Evolutionary conservation across 2,888 invertebrate species (phyloP), one percentile per base, ranked within the genome.

Genomic region (Oligia latruncula): DNA sequence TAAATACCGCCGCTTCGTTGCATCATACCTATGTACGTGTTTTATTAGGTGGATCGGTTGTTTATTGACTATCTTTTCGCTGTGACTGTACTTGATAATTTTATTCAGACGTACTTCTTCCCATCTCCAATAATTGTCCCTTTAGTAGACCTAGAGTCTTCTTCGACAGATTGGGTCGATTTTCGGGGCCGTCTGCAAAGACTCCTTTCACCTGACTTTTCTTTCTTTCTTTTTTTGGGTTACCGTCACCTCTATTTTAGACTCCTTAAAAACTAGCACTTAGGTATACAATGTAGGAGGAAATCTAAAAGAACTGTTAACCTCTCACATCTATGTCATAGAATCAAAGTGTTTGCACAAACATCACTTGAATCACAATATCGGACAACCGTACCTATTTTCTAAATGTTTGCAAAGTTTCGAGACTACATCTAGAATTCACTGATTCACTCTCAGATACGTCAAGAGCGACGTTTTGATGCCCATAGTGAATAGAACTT

Each of bases 1-100:
- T 93, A 92, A 93, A 89, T 81, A 90, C 74, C 55, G 62, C 66
- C 43, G 73, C 65, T 73, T 72, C 71, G 90, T 89, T 89, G 80
- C 85, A 86, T 84, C 78, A 83, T 76, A 64, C 35, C 17, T 64
- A 82, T 82, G 78, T 43, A 46, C 46, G 46, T 77, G 78, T 85
- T 87, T 86, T 80, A 89, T 89, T 86, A 77, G 87, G 71, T 84
- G 83, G 76, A 87, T 82, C 68, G 52, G 46, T 73, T 75, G 88
- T 85, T 77, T 77, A 85, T 73, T 81, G 58, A 67, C 58, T 65
- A 55, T 0, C 35, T n/a, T 76, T 15, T 55, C 15, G 3, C 49
- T 46, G 64, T 66, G 49, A 46, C 11, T 81, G 60, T 68, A 71
- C 58, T 72, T 49, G 5, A 23, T 55, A 8, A 70, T 77, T 71